Conservation (phyloP, 2,888 invertebrate species). For the Ochropleura leucogaster region DNA sequence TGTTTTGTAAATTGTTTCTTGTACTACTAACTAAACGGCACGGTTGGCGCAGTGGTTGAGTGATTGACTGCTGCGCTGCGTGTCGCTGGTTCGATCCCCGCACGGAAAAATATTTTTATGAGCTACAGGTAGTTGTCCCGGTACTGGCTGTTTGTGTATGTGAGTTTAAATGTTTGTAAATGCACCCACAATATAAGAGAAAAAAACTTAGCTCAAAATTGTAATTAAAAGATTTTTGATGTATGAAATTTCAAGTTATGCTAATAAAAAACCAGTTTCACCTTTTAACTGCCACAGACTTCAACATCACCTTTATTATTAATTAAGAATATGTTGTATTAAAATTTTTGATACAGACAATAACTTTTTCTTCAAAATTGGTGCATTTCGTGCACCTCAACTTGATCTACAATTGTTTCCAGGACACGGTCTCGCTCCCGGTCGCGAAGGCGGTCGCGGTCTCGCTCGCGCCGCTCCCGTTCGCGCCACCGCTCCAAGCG, state of each 20-base stretch:
- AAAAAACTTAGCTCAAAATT: not conserved
- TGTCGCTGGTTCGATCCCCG: no score
- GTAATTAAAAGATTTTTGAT: not conserved
- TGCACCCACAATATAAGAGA: no score
- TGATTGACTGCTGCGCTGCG: no score
- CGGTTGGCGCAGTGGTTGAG: no score
- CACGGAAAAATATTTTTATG: no score
- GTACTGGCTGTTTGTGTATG: no score
- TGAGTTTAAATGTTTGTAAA: no score
- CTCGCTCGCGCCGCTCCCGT: constrained; percentile 92
- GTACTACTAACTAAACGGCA: not conserved
- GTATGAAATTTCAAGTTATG: not conserved
- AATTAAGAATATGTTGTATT: not conserved
- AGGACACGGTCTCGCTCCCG: constrained; percentile 90
- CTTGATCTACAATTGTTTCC: constrained; percentile 56
- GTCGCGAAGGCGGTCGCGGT: constrained; percentile 91
- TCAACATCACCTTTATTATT: no score
- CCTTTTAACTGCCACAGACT: no score
- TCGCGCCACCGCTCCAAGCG: constrained; percentile 90
- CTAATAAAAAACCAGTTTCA: not conserved
- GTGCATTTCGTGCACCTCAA: not conserved
- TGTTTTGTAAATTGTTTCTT: not conserved
- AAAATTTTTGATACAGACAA: not conserved
- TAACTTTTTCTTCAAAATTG: not conserved
- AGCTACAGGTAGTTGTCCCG: no score